A percentile compares a stretch with the other conserved stretches of the same genome.
Conservation (phyloP, 1,140 invertebrate species). For the Drosophila teissieri region DNA sequence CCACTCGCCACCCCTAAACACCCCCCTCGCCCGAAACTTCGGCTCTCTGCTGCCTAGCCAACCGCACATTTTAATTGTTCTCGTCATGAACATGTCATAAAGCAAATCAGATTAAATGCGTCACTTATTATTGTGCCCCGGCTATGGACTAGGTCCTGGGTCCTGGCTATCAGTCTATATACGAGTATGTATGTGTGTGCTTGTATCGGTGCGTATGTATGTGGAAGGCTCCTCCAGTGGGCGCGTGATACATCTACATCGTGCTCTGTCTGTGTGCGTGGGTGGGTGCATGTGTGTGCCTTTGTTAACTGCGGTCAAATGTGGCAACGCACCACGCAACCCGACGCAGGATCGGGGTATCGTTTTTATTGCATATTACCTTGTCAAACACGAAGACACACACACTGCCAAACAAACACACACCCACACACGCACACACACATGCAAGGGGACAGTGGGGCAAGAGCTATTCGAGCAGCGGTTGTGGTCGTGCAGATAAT, state of each 20-base stretch:
- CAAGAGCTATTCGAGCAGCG: slow-evolving; percentile 13
- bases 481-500: slow-evolving; percentile 17
- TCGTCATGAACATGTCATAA: slow-evolving; percentile 83
- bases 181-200: too few species aligned
- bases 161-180: slow-evolving; percentile 38
- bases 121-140: slow-evolving; percentile 79
- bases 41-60: slow-evolving; percentile 72
- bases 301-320: slow-evolving; percentile 80
- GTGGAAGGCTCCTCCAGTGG: slow-evolving; percentile 5
- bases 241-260: slow-evolving; percentile 16
- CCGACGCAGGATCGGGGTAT: slow-evolving; percentile 55
- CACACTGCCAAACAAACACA: slow-evolving; percentile 4
- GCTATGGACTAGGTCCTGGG: slow-evolving; percentile 21
- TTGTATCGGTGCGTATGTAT: too few species aligned
- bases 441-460: slow-evolving; percentile 38
- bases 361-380: slow-evolving; percentile 82
- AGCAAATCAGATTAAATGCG: slow-evolving; percentile 83
- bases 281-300: slow-evolving; percentile 39
- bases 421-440: not conserved
- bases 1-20: slow-evolving; percentile 1
- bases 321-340: slow-evolving; percentile 68
- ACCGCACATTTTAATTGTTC: slow-evolving; percentile 82
- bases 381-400: slow-evolving; percentile 49
- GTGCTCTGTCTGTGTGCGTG: not conserved
- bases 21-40: not conserved